A percentile compares a stretch with the other conserved stretches of the same genome.
Evolutionary conservation across 1,140 invertebrate species (phyloP).

Genomic region (Polyergus mexicanus): DNA sequence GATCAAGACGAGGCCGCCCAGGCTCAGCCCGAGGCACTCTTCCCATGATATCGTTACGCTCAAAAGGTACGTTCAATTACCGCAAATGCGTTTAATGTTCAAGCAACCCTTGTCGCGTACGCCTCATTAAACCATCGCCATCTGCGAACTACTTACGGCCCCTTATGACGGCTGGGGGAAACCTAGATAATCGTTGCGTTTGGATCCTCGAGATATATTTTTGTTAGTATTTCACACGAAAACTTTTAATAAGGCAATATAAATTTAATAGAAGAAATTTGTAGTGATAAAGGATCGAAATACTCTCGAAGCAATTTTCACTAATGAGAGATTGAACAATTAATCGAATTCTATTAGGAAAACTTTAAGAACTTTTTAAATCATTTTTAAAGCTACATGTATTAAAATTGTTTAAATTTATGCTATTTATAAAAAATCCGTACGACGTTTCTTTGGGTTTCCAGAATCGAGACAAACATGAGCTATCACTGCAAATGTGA

Average conservation of each 20-base stretch:
- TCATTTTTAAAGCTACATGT: neutral
- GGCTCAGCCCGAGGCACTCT: conserved; percentile 86
- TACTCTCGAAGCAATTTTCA: conserved; percentile 13
- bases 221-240: neutral
- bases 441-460: conserved; percentile 40
- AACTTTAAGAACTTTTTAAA: conserved; percentile 3
- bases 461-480: conserved; percentile 27
- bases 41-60: conserved; percentile 85
- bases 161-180: conserved; percentile 39
- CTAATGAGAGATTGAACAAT: neutral
- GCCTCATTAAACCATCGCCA: conserved; percentile 72
- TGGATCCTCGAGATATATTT: neutral
- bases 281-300: neutral
- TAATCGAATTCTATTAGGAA: neutral
- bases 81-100: conserved; percentile 24
- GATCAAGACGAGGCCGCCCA: conserved; percentile 87
- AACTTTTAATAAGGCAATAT: neutral
- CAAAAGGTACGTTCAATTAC: conserved; percentile 79
- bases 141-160: conserved; percentile 43
- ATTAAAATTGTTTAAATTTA: conserved; percentile 12
- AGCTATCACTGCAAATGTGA: conserved; percentile 33
- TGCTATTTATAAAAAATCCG: neutral
- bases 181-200: conserved; percentile 27
- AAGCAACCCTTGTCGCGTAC: conserved; percentile 68
- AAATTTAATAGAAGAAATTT: neutral